phyloP scores from a whole-genome alignment of 1,140 invertebrate genomes.

The Eciton burchellii region DNA sequence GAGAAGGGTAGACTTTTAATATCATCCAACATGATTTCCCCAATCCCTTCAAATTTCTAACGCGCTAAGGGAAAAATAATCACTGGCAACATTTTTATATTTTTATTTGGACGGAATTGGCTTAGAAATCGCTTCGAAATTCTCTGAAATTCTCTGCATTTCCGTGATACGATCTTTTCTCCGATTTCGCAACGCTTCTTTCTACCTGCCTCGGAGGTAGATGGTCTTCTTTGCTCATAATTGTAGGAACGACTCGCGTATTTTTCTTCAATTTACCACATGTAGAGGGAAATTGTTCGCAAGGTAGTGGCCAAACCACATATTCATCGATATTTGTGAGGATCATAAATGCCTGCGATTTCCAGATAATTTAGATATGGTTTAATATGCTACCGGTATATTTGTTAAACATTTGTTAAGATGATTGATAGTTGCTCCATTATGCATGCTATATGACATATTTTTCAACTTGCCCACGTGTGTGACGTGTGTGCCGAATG shows the following conservation, averaged over 20 bases:
- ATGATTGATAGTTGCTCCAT: conserved; percentile 11
- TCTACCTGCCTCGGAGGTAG: conserved; percentile 26
- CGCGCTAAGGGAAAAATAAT: no score
- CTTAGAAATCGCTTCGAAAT: conserved; percentile 13
- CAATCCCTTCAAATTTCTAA: no score
- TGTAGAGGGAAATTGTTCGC: conserved; percentile 25
- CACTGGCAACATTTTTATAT: no score
- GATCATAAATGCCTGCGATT: conserved; percentile 36
- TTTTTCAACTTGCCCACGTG: not conserved
- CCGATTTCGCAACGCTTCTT: conserved; percentile 21
- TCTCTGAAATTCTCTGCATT: conserved; percentile 15
- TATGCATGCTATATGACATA: not conserved
- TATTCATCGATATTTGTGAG: conserved; percentile 29
- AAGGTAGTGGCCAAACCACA: conserved; percentile 6
- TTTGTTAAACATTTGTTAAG: conserved; percentile 10
- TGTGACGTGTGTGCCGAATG: not conserved
- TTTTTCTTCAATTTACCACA: conserved; percentile 48
- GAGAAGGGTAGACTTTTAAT: no score
- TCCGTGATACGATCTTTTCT: not conserved
- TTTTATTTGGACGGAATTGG: not conserved
- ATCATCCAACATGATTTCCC: no score
- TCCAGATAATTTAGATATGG: conserved; percentile 16
- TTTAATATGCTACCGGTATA: not conserved
- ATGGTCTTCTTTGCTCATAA: conserved; percentile 60
- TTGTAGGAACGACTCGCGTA: conserved; percentile 47